These are phyloP conservation scores for Leucopternis melanops DNA, from an alignment of 2,113 vertebrate species.

Conservation along the genomic window DNA sequence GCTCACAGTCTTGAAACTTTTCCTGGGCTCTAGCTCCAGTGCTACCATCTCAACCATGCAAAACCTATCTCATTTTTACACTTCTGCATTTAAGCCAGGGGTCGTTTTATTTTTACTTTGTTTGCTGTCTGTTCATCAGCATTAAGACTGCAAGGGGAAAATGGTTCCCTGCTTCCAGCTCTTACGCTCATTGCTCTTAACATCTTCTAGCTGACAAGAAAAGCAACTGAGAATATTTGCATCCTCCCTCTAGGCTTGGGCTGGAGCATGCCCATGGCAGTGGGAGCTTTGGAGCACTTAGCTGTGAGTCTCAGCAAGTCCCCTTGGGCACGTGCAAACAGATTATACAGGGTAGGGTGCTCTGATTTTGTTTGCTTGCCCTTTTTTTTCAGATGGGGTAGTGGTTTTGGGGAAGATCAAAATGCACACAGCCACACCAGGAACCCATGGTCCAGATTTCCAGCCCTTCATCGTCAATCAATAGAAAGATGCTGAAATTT, in stretches of 20 bases:
- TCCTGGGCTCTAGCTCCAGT: background rate
- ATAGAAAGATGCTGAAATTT: background rate
- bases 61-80: background rate
- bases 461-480: background rate
- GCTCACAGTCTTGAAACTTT: background rate
- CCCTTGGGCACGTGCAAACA: background rate
- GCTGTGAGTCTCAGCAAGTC: background rate
- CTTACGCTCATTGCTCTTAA: background rate
- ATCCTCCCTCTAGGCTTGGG: background rate
- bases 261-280: background rate
- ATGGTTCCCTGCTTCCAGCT: background rate
- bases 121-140: background rate
- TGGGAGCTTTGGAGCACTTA: background rate
- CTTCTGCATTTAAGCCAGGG: background rate
- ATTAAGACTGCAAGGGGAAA: background rate
- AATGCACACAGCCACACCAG: background rate
- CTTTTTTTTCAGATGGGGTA: background rate
- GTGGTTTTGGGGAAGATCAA: background rate
- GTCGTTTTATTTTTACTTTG: background rate
- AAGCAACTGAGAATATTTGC: background rate
- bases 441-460: background rate
- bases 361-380: background rate
- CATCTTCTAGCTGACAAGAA: background rate
- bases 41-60: background rate
- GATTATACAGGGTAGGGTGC: background rate